These are phyloP conservation scores for Drosophila fungiperda DNA, from an alignment of 2,888 invertebrate genomes.

Conservation along the genomic window DNA sequence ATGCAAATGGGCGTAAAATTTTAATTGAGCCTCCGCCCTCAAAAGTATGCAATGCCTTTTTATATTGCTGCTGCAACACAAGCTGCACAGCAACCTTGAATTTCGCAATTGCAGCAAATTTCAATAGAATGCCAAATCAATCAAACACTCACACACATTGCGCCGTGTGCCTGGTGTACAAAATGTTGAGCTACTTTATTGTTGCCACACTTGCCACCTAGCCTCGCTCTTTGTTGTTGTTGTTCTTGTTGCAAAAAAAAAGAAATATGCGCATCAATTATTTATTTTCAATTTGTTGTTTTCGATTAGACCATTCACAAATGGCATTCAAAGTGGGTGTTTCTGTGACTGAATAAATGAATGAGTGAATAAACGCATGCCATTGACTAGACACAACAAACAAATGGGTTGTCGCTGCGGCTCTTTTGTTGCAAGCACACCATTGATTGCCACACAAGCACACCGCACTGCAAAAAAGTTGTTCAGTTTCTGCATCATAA, in stretches of 20 bases:
- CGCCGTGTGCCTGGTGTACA: not conserved
- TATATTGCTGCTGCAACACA: slow-evolving; percentile 33
- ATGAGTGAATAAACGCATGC: slow-evolving; percentile 31
- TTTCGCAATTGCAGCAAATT: slow-evolving; percentile 38
- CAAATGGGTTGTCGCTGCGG: slow-evolving; percentile 1
- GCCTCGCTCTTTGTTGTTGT: slow-evolving; percentile 12
- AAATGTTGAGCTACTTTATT: slow-evolving; percentile 24
- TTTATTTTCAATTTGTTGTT: slow-evolving; percentile 75
- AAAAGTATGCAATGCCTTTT: slow-evolving; percentile 66
- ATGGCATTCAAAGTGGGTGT: slow-evolving; percentile 47
- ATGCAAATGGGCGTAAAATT: slow-evolving; percentile 78
- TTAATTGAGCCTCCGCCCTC: slow-evolving; percentile 75
- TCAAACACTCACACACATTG: slow-evolving; percentile 15
- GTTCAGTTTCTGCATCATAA: slow-evolving; percentile 26
- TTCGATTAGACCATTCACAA: slow-evolving; percentile 68
- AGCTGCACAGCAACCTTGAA: slow-evolving; percentile 49
- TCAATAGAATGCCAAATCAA: slow-evolving; percentile 64
- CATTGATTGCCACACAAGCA: slow-evolving; percentile 34
- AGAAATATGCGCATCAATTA: slow-evolving; percentile 65
- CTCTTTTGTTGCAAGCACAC: slow-evolving; percentile 17
- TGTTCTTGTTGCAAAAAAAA: not conserved
- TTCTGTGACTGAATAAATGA: slow-evolving; percentile 21
- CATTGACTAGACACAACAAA: slow-evolving; percentile 21
- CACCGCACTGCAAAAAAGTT: slow-evolving; percentile 3
- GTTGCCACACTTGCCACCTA: slow-evolving; percentile 23